Evolutionary conservation across 1,140 invertebrate genomes (phyloP), one percentile per base, ranked within the genome.

Genomic region (Apis laboriosa): DNA sequence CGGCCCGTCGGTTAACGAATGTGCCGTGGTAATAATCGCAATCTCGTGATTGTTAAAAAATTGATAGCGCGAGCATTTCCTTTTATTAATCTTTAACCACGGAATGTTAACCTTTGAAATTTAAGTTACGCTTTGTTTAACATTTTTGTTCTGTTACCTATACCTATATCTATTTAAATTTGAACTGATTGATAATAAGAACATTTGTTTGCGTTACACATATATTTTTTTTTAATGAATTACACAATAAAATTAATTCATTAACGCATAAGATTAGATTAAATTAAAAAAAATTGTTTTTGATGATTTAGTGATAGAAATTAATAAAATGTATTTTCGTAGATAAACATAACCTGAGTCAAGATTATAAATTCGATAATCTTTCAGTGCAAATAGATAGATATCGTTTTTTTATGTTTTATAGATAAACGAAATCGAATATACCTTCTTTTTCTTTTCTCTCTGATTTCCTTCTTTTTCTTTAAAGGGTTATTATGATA

Each of bases 1-100:
- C 83, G 86, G 73, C 86, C 88, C 89, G 67, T 80, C 74, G 85
- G 85, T 72, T 77, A 78, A 64, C 76, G 74, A 80, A 76, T 84
- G 19, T 77, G 17, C 53, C 71, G 73, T 53, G 63, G 63, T 49
- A 81, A 77, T 82, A 77, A 82, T 82, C 64, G 24, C 56, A 24
- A 74, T 68, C 72, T 82, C 64, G 64, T 60, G 80, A 68, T 55
- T 28, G 19, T 11, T 60, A 24, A 82, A 81, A 80, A 75, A 49
- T 61, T 64, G 72, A 75, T 58, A 76, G 61, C 49, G 24, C 71
- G 17, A 53, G 21, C 70, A 19, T 64, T 67, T 76, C 79, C 72
- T 67, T 71, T 79, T 43, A n/a, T 67, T 56, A 61, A 61, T 28
- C 71, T 51, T 9, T 2, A 1, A 2, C 11, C 34, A 19, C 9